Conservation (phyloP, 2,888 invertebrate species). For the Cremastinae sp. region DNA sequence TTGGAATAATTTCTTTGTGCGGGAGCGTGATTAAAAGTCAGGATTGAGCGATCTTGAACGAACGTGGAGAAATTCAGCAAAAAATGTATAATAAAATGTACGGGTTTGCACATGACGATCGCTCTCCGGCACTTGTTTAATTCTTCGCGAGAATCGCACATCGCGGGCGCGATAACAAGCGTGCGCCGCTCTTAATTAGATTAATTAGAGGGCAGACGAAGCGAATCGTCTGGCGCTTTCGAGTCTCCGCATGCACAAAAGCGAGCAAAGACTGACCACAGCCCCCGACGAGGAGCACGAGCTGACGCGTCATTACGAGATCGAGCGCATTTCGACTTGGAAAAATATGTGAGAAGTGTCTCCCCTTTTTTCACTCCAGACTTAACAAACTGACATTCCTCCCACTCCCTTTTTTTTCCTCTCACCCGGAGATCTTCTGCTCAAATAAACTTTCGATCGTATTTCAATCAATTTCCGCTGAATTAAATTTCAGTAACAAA, state of each 20-base stretch:
- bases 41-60: slow-evolving; percentile 41
- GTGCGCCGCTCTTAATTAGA: slow-evolving; percentile 74
- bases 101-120: slow-evolving; percentile 29
- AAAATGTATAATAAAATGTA: slow-evolving; percentile 6
- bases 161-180: slow-evolving; percentile 47
- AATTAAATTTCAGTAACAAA: slow-evolving; percentile 3
- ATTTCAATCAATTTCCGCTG: neutral
- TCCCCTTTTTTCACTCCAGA: slow-evolving; percentile 18
- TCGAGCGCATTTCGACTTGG: slow-evolving; percentile 40
- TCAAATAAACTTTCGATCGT: neutral
- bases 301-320: slow-evolving; percentile 52
- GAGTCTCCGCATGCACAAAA: slow-evolving; percentile 28
- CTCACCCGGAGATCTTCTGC: neutral
- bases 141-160: slow-evolving; percentile 49
- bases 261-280: slow-evolving; percentile 44
- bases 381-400: slow-evolving; percentile 22
- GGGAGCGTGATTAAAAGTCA: neutral
- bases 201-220: slow-evolving; percentile 74
- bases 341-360: slow-evolving; percentile 35
- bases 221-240: slow-evolving; percentile 65
- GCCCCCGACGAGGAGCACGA: slow-evolving; percentile 1
- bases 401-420: slow-evolving; percentile 8
- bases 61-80: slow-evolving; percentile 12
- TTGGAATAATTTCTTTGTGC: neutral
- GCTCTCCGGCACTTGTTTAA: slow-evolving; percentile 28